Conservation (phyloP, 1,140 invertebrate species). For the Microplitis demolitor region DNA sequence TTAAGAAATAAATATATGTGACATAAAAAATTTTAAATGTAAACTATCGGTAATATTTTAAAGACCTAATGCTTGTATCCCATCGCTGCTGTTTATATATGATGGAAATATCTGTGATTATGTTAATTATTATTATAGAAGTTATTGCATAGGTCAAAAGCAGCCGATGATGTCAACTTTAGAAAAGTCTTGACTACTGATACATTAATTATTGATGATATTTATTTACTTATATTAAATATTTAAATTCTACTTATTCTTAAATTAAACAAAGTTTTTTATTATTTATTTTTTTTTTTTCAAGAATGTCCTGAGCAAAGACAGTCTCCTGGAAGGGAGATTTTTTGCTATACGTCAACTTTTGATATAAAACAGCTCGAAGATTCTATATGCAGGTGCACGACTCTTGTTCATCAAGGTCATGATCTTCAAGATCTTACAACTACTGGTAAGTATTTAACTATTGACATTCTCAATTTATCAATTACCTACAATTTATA, state of each 20-base stretch:
- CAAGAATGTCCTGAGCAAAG: constrained; percentile 53
- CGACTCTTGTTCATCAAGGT: constrained; percentile 54
- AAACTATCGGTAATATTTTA: too few species aligned
- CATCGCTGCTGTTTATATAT: too few species aligned
- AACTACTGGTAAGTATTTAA: constrained; percentile 47
- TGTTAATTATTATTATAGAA: constrained; percentile 44
- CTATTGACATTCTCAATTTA: neutral
- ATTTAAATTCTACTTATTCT: too few species aligned
- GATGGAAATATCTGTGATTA: neutral
- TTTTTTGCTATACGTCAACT: constrained; percentile 53
- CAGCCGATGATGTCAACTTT: constrained; percentile 39
- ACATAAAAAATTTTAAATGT: too few species aligned
- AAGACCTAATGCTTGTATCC: too few species aligned
- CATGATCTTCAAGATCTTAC: constrained; percentile 49
- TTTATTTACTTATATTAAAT: neutral
- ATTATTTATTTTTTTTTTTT: constrained; percentile 35
- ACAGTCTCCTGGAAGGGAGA: constrained; percentile 48
- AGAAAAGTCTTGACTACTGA: neutral
- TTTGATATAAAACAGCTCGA: constrained; percentile 38
- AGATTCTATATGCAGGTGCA: constrained; percentile 53
- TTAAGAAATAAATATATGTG: too few species aligned
- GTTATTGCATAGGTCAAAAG: constrained; percentile 28
- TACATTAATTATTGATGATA: neutral
- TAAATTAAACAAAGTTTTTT: neutral
- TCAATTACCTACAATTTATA: neutral